These are phyloP conservation scores for Pipra filicauda DNA, from an alignment of 2,113 vertebrate species.

Conservation along the genomic window DNA sequence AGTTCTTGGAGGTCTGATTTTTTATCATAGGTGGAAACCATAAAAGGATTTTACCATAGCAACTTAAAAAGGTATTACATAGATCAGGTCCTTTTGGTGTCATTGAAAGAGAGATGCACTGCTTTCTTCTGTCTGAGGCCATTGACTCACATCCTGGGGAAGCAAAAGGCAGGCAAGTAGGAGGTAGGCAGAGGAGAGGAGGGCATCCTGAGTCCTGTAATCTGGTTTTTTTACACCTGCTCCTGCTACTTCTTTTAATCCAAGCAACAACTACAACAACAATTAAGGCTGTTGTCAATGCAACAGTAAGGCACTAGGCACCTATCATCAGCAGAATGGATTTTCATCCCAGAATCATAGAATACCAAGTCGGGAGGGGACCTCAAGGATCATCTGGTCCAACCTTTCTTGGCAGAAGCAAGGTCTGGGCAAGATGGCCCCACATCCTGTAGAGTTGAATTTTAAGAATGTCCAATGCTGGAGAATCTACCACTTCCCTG, in stretches of 20 bases:
- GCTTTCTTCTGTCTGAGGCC: not conserved
- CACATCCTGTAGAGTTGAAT: not conserved
- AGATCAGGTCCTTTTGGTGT: not conserved
- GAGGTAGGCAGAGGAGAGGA: not conserved
- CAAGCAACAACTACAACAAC: not conserved
- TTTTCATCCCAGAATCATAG: not conserved
- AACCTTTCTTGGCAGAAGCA: not conserved
- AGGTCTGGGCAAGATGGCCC: accelerated
- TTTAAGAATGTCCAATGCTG: accelerated
- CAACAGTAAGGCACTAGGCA: not conserved
- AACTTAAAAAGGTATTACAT: not conserved
- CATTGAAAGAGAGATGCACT: not conserved
- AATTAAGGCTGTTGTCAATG: not conserved
- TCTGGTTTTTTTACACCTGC: not conserved
- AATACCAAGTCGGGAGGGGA: not conserved
- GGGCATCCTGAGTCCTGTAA: not conserved
- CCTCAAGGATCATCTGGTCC: not conserved
- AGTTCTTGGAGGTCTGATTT: not conserved
- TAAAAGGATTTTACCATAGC: not conserved
- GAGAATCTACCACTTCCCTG: not conserved
- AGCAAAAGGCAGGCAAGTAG: not conserved
- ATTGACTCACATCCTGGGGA: not conserved
- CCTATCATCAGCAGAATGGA: conserved; percentile 8
- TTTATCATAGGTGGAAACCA: not conserved
- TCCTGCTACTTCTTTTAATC: not conserved